These are phyloP conservation scores for Pelobates cultripes DNA, from an alignment of 2,797 vertebrate species.

Conservation along the genomic window DNA sequence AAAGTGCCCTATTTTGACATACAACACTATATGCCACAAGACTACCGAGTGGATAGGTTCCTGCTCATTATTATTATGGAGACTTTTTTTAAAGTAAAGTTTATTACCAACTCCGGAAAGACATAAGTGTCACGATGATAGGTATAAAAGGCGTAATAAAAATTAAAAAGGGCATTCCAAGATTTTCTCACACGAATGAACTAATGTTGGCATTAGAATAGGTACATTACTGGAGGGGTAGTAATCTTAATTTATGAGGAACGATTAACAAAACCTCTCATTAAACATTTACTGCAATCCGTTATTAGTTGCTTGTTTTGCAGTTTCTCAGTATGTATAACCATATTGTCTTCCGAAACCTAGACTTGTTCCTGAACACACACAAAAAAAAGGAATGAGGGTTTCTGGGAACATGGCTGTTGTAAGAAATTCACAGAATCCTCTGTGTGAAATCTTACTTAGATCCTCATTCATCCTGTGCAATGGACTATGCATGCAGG, in stretches of 20 bases:
- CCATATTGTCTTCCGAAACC: conserved; percentile 20
- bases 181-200: conserved; percentile 4
- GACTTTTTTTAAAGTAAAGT: not conserved
- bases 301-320: conserved; percentile 46
- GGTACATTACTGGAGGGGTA: conserved; percentile 37
- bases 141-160: conserved; percentile 30
- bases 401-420: conserved; percentile 8
- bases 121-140: conserved; percentile 20
- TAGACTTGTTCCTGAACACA: conserved; percentile 25
- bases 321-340: conserved; percentile 29
- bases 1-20: too few species aligned
- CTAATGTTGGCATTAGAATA: conserved; percentile 35
- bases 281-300: conserved; percentile 49
- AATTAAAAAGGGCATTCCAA: conserved; percentile 12
- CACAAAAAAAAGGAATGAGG: conserved; percentile 16
- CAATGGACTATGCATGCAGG: conserved; percentile 41
- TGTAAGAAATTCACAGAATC: conserved; percentile 55
- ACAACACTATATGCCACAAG: too few species aligned
- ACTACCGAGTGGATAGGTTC: not conserved
- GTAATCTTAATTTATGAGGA: conserved; percentile 48
- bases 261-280: conserved; percentile 29
- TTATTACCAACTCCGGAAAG: conserved; percentile 12
- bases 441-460: conserved; percentile 53
- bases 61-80: not conserved
- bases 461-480: conserved; percentile 54